Conservation (phyloP, 2,113 vertebrate genomes). For the Callorhinus ursinus region DNA sequence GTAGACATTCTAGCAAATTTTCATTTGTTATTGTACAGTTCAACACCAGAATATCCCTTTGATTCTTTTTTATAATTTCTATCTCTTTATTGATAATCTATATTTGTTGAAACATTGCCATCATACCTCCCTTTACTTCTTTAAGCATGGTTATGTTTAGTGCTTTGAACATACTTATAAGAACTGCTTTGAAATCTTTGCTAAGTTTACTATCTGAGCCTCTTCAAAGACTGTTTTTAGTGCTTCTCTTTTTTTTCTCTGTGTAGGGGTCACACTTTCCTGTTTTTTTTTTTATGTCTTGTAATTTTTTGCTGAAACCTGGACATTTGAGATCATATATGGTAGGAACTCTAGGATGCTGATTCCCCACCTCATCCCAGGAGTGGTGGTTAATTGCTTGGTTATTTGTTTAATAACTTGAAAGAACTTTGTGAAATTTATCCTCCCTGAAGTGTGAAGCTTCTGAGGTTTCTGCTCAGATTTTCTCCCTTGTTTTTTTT, state of each 20-base stretch:
- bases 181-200: slow-evolving; percentile 18
- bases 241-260: neutral
- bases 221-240: slow-evolving; percentile 1
- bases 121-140: neutral
- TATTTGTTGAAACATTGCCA: neutral
- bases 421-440: slow-evolving; percentile 42
- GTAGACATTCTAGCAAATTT: neutral
- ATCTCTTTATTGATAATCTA: slow-evolving; percentile 1
- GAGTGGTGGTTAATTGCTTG: neutral
- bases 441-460: neutral
- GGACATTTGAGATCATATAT: neutral
- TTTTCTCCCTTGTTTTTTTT: neutral
- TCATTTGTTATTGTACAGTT: slow-evolving; percentile 48
- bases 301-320: slow-evolving; percentile 1
- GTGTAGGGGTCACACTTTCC: neutral
- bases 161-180: neutral
- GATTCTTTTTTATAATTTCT: slow-evolving; percentile 1
- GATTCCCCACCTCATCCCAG: neutral
- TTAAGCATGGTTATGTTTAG: slow-evolving; percentile 20
- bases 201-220: neutral
- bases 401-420: slow-evolving; percentile 36
- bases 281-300: neutral
- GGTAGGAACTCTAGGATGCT: neutral
- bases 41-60: slow-evolving; percentile 11
- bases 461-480: neutral